phyloP scores from a whole-genome alignment of 2,113 vertebrate genomes.

The Oryzias melastigma region DNA sequence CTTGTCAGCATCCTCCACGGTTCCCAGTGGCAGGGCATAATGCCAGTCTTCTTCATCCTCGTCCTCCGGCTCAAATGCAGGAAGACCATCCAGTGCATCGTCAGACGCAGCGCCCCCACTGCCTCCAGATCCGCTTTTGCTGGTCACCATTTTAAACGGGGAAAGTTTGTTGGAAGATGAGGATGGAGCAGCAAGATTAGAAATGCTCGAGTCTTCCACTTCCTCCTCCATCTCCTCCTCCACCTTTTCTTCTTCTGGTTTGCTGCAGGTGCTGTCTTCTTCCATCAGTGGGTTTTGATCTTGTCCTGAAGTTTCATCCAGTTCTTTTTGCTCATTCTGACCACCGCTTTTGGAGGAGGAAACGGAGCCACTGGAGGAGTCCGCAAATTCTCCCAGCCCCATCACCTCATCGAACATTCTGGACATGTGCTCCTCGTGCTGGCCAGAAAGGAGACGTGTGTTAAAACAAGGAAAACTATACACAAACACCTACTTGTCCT shows the following conservation, averaged over 20 bases:
- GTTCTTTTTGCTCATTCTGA: conserved; percentile 41
- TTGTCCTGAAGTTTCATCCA: conserved; percentile 33
- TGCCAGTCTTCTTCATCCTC: conserved; percentile 73
- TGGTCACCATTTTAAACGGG: conserved; percentile 31
- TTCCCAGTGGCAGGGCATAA: conserved; percentile 54
- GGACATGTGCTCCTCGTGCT: conserved; percentile 66
- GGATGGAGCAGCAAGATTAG: conserved; percentile 11
- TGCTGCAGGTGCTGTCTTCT: conserved; percentile 52
- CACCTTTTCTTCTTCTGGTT: conserved; percentile 44
- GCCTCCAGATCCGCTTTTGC: conserved; percentile 29
- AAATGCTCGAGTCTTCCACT: conserved; percentile 18
- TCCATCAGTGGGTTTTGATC: conserved; percentile 31
- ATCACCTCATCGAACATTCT: conserved; percentile 71
- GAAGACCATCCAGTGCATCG: conserved; percentile 61
- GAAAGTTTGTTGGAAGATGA: conserved; percentile 15
- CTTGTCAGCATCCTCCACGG: conserved; percentile 42
- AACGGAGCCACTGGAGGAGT: conserved; percentile 61
- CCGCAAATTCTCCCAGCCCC: conserved; percentile 64
- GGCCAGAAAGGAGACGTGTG: neutral
- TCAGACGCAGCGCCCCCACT: conserved; percentile 58
- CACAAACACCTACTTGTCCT: too few species aligned
- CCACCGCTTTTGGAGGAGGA: conserved; percentile 56
- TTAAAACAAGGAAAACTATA: too few species aligned
- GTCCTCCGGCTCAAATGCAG: conserved; percentile 49
- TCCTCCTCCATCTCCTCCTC: conserved; percentile 1